Percentiles rank a stretch among this genome's conserved stretches.
phyloP scores from a whole-genome alignment of 2,113 vertebrate species.

The Ceyx cyanopectus region DNA sequence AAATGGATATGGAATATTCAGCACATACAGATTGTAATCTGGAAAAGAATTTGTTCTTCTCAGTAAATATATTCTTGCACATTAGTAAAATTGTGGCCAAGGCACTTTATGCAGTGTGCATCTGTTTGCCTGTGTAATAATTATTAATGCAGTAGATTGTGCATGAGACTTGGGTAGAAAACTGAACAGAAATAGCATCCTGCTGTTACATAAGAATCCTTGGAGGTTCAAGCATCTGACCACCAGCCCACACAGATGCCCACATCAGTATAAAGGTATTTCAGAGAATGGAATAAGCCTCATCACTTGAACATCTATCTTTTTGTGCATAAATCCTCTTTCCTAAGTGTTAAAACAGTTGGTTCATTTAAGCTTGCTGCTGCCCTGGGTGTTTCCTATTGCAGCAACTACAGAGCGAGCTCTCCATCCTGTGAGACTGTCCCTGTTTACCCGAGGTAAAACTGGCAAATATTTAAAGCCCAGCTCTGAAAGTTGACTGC shows the following conservation, averaged over 20 bases:
- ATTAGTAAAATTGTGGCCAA: neutral
- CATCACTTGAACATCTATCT: neutral
- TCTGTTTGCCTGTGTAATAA: neutral
- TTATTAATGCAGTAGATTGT: neutral
- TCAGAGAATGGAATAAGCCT: neutral
- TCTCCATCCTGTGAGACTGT: neutral
- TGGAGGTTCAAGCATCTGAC: neutral
- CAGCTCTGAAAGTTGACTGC: neutral
- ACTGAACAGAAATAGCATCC: neutral
- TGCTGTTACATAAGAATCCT: neutral
- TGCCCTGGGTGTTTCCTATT: neutral
- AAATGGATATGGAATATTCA: conserved; percentile 25
- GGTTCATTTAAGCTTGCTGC: neutral
- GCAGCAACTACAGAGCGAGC: neutral
- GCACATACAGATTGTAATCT: conserved; percentile 31
- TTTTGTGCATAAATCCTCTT: neutral
- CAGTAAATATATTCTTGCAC: neutral
- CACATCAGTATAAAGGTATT: fast-evolving
- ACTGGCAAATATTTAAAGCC: neutral
- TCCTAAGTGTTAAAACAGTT: neutral
- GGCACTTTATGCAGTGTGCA: neutral
- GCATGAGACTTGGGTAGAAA: neutral
- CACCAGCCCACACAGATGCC: neutral
- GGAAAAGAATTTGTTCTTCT: conserved; percentile 38
- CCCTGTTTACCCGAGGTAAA: neutral